Evolutionary conservation across 2,797 vertebrate species (phyloP), one percentile per base, ranked within the genome.

Genomic region (Poeciliopsis presidionis): DNA sequence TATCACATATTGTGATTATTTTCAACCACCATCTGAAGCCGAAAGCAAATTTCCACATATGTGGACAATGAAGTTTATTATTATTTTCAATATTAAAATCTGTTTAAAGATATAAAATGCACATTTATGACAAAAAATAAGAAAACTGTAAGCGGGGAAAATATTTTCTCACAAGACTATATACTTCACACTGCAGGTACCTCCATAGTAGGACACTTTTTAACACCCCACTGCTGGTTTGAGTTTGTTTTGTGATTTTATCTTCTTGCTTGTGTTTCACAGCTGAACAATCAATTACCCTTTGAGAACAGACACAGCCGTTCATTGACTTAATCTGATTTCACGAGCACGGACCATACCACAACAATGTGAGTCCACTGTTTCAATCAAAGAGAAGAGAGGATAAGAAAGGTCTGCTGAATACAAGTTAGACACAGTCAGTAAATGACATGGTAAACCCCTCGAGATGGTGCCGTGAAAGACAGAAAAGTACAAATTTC

Each of bases 271-370:
- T 72, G 47, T 75, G 5, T 28, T 55, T 30, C 6, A 61, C 55
- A 5, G 22, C 72, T 53, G 65, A 13, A 61, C 55, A 65, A 70
- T 55, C 39, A 63, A 25, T 41, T 72, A 7, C 18, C 16, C 30
- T 74, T 39, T 53, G 13, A 70, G 25, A 22, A 57, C 25, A 78
- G 47, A 65, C 11, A 20, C 41, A 71, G 25, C 18, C 28, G 57
- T 41, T 73, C 3, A 75, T 67, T 70, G 63, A 74, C 47, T 47
- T 12, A 11, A 67, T 74, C 16, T 59, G 33, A 51, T 30, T 76
- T 69, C 22, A n/a, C 39, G 6, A 43, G 11, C 39, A 69, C 3
- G 12, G 43, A 45, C 43, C 25, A 71, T 25, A 46, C n/a, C 67
- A 71, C 67, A 71, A 46, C 25, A 71, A 45, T 46, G 12, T 45